Evolutionary conservation across 2,888 invertebrate genomes (phyloP).

Genomic region (Microdon myrmicae): DNA sequence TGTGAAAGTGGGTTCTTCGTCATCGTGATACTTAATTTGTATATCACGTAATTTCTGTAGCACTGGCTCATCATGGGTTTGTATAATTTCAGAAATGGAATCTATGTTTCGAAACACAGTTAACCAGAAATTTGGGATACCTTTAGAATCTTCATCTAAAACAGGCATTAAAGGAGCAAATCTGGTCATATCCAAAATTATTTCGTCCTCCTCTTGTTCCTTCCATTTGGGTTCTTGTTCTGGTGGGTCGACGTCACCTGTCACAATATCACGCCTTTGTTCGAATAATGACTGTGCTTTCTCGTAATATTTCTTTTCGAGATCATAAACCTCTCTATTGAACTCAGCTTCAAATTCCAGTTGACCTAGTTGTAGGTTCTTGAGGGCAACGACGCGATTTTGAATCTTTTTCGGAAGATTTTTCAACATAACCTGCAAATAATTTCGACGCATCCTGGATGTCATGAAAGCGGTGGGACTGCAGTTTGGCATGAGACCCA

Average conservation of each 20-base stretch:
- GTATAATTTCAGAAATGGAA: slow-evolving; percentile 92
- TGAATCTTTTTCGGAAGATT: slow-evolving; percentile 71
- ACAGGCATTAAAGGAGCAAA: slow-evolving; percentile 69
- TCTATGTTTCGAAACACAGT: slow-evolving; percentile 85
- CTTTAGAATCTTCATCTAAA: slow-evolving; percentile 89
- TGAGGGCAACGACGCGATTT: slow-evolving; percentile 86
- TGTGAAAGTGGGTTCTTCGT: slow-evolving; percentile 68
- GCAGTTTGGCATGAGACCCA: too few species aligned
- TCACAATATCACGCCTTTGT: slow-evolving; percentile 61
- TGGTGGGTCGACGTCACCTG: slow-evolving; percentile 83
- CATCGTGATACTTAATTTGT: slow-evolving; percentile 63
- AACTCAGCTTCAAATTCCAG: slow-evolving; percentile 92
- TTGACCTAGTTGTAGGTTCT: slow-evolving; percentile 86
- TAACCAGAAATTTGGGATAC: slow-evolving; percentile 90
- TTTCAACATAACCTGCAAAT: slow-evolving; percentile 65
- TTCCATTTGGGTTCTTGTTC: slow-evolving; percentile 87
- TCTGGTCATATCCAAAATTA: slow-evolving; percentile 65
- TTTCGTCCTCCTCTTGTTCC: slow-evolving; percentile 73
- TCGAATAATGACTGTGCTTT: slow-evolving; percentile 64
- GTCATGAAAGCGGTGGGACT: slow-evolving; percentile 58
- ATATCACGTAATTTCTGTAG: slow-evolving; percentile 66
- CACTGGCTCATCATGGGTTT: slow-evolving; percentile 80
- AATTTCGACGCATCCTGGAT: slow-evolving; percentile 63
- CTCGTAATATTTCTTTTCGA: slow-evolving; percentile 64
- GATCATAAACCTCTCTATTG: slow-evolving; percentile 78